Evolutionary conservation across 2,888 invertebrate species (phyloP), one percentile per base, ranked within the genome.

Genomic region (Nysson spinosus): DNA sequence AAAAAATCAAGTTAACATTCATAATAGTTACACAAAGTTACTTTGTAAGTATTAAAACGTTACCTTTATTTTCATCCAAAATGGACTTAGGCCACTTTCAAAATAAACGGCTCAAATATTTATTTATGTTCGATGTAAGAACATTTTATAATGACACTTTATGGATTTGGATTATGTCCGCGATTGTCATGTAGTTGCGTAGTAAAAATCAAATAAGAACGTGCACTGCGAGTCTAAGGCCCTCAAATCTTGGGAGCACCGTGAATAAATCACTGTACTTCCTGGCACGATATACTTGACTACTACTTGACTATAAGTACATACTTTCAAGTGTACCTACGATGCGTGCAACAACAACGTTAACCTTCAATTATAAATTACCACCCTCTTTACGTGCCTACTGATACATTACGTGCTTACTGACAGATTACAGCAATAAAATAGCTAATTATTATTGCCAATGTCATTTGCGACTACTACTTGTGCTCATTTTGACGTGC

Each of bases 361-460:
- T n/a, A 66, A 52, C 52, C 43, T 57, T 63, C 64, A 62, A 58
- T 70, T 70, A 62, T 39, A 28, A 66, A 66, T 69, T 64, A 69
- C 24, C 50, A 34, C 34, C 19, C 12, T 40, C n/a, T 52, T 47
- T 68, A 35, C 54, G 55, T 75, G 73, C 40, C 46, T 42, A 43
- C 49, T 28, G 35, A 20, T 69, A 51, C 12, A 30, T 39, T 55
- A 75, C 24, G 62, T 63, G 69, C 43, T 52, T 32, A 35, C 12
- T n/a, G n/a, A n/a, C 50, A 60, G 56, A 72, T 58, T 56, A 44
- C 28, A 55, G 51, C 34, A 44, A 47, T 63, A 24, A 28, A 54
- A 52, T 34, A 26, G 40, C 22, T 34, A 42, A 11, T 42, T 44
- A 49, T 50, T 55, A 47, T 12, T 24, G 46, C 34, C 9, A n/a